Percentiles rank a stretch among this genome's conserved stretches.
Conservation (phyloP, 2,797 vertebrate species). For the Tragelaphus eurycerus region DNA sequence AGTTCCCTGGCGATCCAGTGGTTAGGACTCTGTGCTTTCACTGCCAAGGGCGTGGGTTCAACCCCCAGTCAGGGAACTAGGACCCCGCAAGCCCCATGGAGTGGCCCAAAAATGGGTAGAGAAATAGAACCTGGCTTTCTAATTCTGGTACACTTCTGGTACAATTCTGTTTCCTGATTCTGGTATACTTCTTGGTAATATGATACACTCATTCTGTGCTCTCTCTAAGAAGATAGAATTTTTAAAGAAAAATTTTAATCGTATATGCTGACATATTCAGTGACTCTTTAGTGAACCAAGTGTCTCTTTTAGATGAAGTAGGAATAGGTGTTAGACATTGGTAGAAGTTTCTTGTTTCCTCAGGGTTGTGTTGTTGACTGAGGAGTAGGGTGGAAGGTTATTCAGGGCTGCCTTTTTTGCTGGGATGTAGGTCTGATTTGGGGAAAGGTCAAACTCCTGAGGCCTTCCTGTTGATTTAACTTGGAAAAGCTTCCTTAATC, state of each 20-base stretch:
- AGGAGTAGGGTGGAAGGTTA: background rate
- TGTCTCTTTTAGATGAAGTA: background rate
- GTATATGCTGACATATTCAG: background rate
- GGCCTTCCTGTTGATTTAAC: conserved; percentile 6
- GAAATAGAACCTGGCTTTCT: background rate
- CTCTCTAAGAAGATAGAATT: background rate
- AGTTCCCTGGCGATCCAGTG: background rate
- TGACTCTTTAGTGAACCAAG: background rate
- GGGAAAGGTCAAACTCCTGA: background rate
- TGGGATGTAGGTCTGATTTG: background rate
- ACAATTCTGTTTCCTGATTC: background rate
- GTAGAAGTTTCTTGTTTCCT: background rate
- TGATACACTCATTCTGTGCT: background rate
- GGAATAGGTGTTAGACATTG: background rate
- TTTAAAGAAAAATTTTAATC: conserved; percentile 14
- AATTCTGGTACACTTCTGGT: background rate
- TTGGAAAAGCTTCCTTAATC: background rate
- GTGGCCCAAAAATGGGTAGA: background rate
- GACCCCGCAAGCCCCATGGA: background rate
- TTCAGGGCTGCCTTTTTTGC: background rate
- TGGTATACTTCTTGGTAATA: background rate
- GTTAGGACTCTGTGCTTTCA: background rate
- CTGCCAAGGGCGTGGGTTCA: background rate
- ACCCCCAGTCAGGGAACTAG: background rate
- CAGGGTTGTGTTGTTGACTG: background rate